These are phyloP conservation scores for Ophonus ardosiacus DNA, from an alignment of 2,888 invertebrate species.

Conservation along the genomic window DNA sequence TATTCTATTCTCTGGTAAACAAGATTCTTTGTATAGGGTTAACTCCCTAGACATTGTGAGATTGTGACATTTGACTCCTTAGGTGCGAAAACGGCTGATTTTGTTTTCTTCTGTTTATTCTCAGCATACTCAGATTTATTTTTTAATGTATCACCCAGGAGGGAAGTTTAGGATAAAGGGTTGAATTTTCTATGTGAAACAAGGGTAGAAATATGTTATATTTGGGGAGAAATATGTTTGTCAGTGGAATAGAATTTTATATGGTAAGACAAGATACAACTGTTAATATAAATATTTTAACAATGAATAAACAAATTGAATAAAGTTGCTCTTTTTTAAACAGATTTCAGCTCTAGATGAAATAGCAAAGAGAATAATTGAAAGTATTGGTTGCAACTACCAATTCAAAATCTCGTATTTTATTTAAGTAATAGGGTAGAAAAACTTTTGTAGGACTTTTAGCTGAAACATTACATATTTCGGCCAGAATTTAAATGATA, in stretches of 20 bases:
- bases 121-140: background rate
- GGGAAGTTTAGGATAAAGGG: background rate
- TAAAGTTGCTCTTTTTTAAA: background rate
- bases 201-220: constrained; percentile 3
- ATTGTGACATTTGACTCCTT: constrained; percentile 13
- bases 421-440: too few species aligned
- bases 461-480: too few species aligned
- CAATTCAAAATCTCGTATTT: too few species aligned
- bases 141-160: constrained; percentile 1
- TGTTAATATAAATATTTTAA: background rate
- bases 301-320: background rate
- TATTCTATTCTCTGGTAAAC: constrained; percentile 8
- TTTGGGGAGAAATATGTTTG: background rate
- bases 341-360: too few species aligned
- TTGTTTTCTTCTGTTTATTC: constrained; percentile 3
- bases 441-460: too few species aligned
- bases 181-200: background rate
- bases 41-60: background rate
- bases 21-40: background rate
- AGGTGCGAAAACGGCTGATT: background rate
- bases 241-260: background rate
- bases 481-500: too few species aligned
- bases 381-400: too few species aligned
- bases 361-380: too few species aligned
- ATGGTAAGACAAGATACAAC: background rate